Evolutionary conservation across 1,140 invertebrate species (phyloP).

Genomic region (Dendroctonus valens): DNA sequence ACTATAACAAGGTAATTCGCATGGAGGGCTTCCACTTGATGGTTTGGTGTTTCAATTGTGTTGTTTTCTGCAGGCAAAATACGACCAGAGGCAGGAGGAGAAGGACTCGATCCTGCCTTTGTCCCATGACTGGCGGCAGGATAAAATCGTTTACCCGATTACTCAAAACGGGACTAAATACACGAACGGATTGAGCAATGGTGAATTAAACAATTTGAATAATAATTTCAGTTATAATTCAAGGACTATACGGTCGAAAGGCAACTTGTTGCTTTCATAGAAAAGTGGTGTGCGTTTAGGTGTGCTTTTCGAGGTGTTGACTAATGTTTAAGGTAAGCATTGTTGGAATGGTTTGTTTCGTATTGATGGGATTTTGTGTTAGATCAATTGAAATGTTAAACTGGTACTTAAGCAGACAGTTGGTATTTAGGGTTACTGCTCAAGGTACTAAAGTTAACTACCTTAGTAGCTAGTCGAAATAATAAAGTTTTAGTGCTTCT

Average conservation of each 20-base stretch:
- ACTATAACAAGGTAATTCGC: conserved; percentile 75
- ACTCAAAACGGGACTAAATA: conserved; percentile 17
- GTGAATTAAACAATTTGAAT: conserved; percentile 28
- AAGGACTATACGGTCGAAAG: conserved; percentile 31
- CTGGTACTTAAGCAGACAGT: no score
- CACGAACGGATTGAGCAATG: conserved; percentile 18
- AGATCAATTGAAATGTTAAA: no score
- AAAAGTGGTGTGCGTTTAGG: background rate
- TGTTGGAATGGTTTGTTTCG: no score
- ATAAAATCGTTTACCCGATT: conserved; percentile 5
- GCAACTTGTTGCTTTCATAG: conserved; percentile 31
- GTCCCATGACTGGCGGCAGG: conserved; percentile 48
- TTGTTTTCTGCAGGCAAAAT: conserved; percentile 63
- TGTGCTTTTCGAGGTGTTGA: no score
- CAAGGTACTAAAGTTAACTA: no score
- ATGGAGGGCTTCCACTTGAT: background rate
- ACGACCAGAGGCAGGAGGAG: conserved; percentile 64
- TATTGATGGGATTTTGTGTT: no score
- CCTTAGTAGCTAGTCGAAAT: no score
- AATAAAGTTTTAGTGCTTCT: no score
- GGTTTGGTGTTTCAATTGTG: background rate
- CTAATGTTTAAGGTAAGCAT: no score
- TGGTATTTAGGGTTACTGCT: no score
- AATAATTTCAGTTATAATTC: conserved; percentile 34
- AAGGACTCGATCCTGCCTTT: conserved; percentile 57